These are phyloP conservation scores for Arothron firmamentum DNA, from an alignment of 2,113 vertebrate species.

Conservation along the genomic window DNA sequence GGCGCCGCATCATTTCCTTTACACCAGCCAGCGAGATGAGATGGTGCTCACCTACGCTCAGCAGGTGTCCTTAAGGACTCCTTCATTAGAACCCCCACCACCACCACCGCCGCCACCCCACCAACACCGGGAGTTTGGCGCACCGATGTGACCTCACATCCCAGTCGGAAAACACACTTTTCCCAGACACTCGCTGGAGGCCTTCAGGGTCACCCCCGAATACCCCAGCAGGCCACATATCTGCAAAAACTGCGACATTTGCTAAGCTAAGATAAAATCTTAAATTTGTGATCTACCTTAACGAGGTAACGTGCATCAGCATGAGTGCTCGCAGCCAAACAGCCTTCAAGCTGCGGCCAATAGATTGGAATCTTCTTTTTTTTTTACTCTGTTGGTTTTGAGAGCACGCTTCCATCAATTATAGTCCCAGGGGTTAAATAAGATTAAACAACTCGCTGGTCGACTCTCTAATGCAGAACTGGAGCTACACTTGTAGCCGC, in stretches of 20 bases:
- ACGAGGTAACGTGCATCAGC: background rate
- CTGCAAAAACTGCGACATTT: too few species aligned
- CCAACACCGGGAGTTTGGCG: slow-evolving; percentile 25
- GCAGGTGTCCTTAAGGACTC: slow-evolving; percentile 54
- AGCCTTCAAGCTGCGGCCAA: slow-evolving; percentile 8
- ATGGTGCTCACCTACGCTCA: slow-evolving; percentile 54
- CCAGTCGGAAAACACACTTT: background rate
- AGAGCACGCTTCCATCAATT: slow-evolving; percentile 37
- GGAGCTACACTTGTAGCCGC: slow-evolving; percentile 37
- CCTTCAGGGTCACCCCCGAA: too few species aligned
- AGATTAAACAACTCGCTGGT: slow-evolving; percentile 41
- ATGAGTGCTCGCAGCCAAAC: background rate
- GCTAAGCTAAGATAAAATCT: too few species aligned
- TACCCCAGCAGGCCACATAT: too few species aligned
- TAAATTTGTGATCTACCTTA: too few species aligned
- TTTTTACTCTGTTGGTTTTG: slow-evolving; percentile 20
- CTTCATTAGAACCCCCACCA: slow-evolving; percentile 38
- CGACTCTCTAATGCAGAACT: slow-evolving; percentile 44
- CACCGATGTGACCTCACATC: slow-evolving; percentile 44
- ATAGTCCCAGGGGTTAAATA: slow-evolving; percentile 23
- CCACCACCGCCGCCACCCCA: too few species aligned
- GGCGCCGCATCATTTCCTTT: slow-evolving; percentile 61
- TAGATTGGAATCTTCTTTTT: slow-evolving; percentile 18
- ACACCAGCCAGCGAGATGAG: slow-evolving; percentile 51
- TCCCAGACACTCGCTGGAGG: too few species aligned